Percentiles rank a stretch among this genome's conserved stretches.
phyloP scores from a whole-genome alignment of 2,113 vertebrate genomes.

The Poeciliopsis retropinna region DNA sequence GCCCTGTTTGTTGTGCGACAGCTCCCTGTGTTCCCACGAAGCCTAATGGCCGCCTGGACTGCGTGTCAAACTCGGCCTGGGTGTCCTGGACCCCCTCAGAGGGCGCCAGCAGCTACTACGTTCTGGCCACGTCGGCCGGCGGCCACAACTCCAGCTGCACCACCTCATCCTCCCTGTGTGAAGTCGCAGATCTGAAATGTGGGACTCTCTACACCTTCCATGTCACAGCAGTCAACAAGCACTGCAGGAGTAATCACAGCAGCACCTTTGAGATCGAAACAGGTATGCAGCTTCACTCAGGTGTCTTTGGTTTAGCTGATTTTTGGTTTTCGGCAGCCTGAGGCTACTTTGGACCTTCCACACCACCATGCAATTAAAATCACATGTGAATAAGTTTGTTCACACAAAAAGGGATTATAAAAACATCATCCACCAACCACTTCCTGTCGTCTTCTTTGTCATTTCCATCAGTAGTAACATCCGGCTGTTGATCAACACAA shows the following conservation, averaged over 20 bases:
- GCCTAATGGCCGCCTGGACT: slow-evolving; percentile 67
- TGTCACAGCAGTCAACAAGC: slow-evolving; percentile 65
- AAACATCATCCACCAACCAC: too few species aligned
- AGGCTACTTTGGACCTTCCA: too few species aligned
- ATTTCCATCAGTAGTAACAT: too few species aligned
- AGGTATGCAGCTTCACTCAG: slow-evolving; percentile 54
- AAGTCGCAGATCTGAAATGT: slow-evolving; percentile 71
- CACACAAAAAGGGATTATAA: too few species aligned
- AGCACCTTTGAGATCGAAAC: slow-evolving; percentile 69
- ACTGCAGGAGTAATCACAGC: slow-evolving; percentile 70
- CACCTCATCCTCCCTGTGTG: slow-evolving; percentile 52
- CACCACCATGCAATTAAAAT: too few species aligned
- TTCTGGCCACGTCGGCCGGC: slow-evolving; percentile 40
- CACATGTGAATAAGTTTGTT: too few species aligned
- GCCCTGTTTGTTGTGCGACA: slow-evolving; percentile 30
- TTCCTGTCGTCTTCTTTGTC: too few species aligned
- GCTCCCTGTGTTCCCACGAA: slow-evolving; percentile 76
- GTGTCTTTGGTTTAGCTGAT: too few species aligned
- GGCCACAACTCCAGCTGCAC: slow-evolving; percentile 67
- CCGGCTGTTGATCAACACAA: too few species aligned
- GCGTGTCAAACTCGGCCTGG: slow-evolving; percentile 74
- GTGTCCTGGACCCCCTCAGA: slow-evolving; percentile 66
- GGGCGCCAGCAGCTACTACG: slow-evolving; percentile 64
- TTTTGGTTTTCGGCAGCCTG: too few species aligned
- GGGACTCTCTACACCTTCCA: slow-evolving; percentile 73